Percentiles rank a stretch among this genome's conserved stretches.
Evolutionary conservation across 1,140 invertebrate genomes (phyloP).

Genomic region (Drosophila fuyamai): DNA sequence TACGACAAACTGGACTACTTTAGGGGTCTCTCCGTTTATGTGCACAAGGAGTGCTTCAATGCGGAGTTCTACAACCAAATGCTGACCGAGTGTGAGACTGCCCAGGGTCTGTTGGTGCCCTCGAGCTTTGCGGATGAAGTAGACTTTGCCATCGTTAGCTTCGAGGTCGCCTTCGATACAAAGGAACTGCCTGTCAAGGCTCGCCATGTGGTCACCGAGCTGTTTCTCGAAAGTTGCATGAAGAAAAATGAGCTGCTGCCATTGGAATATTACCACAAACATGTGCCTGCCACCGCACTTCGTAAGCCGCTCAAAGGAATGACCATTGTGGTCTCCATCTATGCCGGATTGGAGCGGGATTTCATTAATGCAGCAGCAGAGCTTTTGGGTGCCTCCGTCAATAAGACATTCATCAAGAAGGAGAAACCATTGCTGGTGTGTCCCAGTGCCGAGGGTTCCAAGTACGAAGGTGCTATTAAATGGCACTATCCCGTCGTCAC

Average conservation of each 20-base stretch:
- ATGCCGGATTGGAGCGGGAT: constrained; percentile 88
- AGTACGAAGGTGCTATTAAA: constrained; percentile 93
- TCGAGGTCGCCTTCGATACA: constrained; percentile 68
- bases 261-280: constrained; percentile 88
- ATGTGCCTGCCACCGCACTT: constrained; percentile 85
- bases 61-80: constrained; percentile 83
- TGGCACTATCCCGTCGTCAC: constrained; percentile 91
- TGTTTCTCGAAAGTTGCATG: constrained; percentile 88
- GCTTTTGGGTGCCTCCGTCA: constrained; percentile 88
- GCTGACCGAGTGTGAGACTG: constrained; percentile 81
- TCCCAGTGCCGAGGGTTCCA: constrained; percentile 89
- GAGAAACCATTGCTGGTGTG: constrained; percentile 88
- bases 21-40: constrained; percentile 85
- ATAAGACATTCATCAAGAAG: constrained; percentile 87
- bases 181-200: constrained; percentile 82
- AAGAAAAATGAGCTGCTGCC: constrained; percentile 86
- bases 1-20: constrained; percentile 83
- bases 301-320: constrained; percentile 88
- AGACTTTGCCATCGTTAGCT: constrained; percentile 87
- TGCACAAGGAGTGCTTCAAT: constrained; percentile 84
- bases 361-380: constrained; percentile 90
- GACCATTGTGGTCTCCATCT: constrained; percentile 92
- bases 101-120: constrained; percentile 85
- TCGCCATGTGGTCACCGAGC: constrained; percentile 86
- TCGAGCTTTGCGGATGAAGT: constrained; percentile 85